phyloP scores from a whole-genome alignment of 30 jellyfish, hydroid and myxozoan species.

The Hydra vulgaris region DNA sequence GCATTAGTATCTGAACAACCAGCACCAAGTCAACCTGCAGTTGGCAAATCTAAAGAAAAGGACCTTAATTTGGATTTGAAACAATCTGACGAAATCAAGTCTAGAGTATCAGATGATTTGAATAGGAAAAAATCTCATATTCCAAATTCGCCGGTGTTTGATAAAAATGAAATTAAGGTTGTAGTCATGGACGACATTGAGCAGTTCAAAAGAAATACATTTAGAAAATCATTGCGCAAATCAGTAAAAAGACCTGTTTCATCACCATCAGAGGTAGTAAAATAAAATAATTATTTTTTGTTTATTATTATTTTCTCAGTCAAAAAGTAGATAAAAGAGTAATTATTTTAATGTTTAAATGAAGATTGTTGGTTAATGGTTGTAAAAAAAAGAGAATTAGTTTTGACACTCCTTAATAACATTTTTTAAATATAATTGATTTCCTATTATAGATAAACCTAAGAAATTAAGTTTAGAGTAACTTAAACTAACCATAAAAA shows the following conservation, averaged over 20 bases:
- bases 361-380: too few relatives aligned
- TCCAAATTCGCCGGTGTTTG: not conserved
- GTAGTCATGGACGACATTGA: slow-evolving; percentile 36
- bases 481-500: too few relatives aligned
- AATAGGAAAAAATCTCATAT: slow-evolving; percentile 10
- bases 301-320: too few relatives aligned
- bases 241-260: slow-evolving; percentile 48
- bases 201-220: slow-evolving; percentile 19
- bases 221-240: slow-evolving; percentile 40
- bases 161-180: slow-evolving; percentile 18
- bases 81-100: slow-evolving; percentile 12
- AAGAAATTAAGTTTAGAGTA: too few relatives aligned
- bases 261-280: slow-evolving; percentile 27
- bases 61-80: slow-evolving; percentile 3
- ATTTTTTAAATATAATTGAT: too few relatives aligned
- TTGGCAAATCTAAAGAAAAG: slow-evolving; percentile 8
- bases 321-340: too few relatives aligned
- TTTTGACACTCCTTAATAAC: too few relatives aligned
- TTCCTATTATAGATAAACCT: too few relatives aligned
- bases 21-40: not conserved
- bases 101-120: slow-evolving; percentile 28
- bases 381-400: too few relatives aligned
- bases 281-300: not conserved
- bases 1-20: slow-evolving; percentile 37
- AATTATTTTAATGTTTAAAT: too few relatives aligned